Evolutionary conservation across 2,797 vertebrate species (phyloP), one percentile per base, ranked within the genome.

Genomic region (Botia almorhae): DNA sequence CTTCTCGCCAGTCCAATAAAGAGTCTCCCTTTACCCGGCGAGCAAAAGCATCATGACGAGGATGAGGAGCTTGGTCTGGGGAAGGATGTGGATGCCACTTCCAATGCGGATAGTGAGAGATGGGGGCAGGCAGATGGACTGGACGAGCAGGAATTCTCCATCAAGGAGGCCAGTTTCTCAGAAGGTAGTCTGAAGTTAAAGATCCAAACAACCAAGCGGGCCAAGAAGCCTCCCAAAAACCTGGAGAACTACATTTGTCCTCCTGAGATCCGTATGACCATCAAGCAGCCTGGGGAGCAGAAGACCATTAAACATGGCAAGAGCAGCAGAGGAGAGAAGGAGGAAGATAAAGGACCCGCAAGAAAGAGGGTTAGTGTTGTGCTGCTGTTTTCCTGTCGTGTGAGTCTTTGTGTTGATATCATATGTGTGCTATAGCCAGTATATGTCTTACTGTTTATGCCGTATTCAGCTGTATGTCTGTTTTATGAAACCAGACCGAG

Each of bases 181-280:
- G 97, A 99, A 88, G 98, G 98, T 85, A 99, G 98, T 89, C 94
- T 99, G 87, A 99, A 99, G 88, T 89, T 99, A 84, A 99, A 99
- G 93, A 99, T 99, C 85, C 98, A 99, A 93, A 99, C 97, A 74
- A 99, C 97, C 76, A 99, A 99, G 89, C 93, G 97, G 89, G 96
- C 97, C 0, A 99, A 99, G 93, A 99, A 99, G 90, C 98, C 96
- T 87, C 98, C 98, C 67, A 99, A 98, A 91, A 98, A 94, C 90
- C 92, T 99, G 91, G 97, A 99, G 94, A 99, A 99, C 95, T 99
- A 99, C 89, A 98, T 99, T 89, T 99, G 97, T 85, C 97, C 97
- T 56, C 98, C 97, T 0, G 97, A 98, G 94, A 98, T 99, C 91
- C 97, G 97, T 90, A 98, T 99, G 92, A 99, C 97, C 90, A 98